Conservation (phyloP, 2,113 vertebrate genomes). For the Struthidea cinerea region DNA sequence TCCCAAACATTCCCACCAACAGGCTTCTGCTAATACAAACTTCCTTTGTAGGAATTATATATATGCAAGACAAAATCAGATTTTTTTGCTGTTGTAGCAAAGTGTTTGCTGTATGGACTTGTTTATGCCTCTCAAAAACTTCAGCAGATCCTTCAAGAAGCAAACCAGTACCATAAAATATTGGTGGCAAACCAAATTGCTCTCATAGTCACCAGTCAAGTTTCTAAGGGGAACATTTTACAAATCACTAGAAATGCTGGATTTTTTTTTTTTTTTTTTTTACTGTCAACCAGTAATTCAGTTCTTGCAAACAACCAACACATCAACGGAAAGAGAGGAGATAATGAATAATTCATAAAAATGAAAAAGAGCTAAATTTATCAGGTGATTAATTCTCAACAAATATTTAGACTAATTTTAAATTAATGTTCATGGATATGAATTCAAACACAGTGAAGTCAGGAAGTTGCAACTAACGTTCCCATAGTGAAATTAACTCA, state of each 20-base stretch:
- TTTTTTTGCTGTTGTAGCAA: not conserved
- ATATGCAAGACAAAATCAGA: not conserved
- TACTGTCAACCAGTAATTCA: not conserved
- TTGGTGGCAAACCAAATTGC: not conserved
- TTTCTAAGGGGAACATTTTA: not conserved
- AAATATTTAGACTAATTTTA: slow-evolving; percentile 69
- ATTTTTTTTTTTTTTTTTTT: not conserved
- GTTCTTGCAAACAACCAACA: slow-evolving; percentile 41
- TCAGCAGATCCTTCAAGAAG: not conserved
- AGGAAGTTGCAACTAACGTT: slow-evolving; percentile 55
- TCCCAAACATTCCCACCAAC: not conserved
- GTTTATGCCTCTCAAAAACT: not conserved
- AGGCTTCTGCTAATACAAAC: not conserved
- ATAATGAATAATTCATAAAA: slow-evolving; percentile 66
- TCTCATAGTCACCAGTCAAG: not conserved
- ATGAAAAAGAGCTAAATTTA: slow-evolving; percentile 66
- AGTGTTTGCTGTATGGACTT: not conserved
- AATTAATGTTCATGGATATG: slow-evolving; percentile 62
- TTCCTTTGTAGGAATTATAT: not conserved
- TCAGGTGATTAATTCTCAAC: slow-evolving; percentile 59
- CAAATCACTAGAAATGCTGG: not conserved
- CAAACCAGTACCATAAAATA: not conserved
- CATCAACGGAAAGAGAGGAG: slow-evolving; percentile 45
- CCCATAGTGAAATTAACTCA: slow-evolving; percentile 53
- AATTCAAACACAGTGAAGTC: slow-evolving; percentile 56